phyloP scores from a whole-genome alignment of 2,888 invertebrate species.

The Leptinotarsa tumamoca region DNA sequence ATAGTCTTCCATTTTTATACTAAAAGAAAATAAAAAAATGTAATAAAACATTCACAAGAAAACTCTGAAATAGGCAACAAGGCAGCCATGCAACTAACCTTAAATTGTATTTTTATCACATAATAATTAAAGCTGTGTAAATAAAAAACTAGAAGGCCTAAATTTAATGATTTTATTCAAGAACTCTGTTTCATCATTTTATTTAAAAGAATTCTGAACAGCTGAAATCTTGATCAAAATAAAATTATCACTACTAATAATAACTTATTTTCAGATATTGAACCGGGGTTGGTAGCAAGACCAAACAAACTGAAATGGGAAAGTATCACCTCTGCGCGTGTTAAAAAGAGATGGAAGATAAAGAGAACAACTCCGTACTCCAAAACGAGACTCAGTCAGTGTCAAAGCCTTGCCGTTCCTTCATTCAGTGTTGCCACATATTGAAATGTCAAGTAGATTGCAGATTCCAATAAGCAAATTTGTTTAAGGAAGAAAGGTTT shows the following conservation, averaged over 20 bases:
- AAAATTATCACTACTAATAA: slow-evolving; percentile 28
- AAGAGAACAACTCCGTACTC: slow-evolving; percentile 10
- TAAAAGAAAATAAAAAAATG: slow-evolving; percentile 30
- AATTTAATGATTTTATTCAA: slow-evolving; percentile 19
- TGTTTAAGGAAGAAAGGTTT: background rate
- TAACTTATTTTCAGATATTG: slow-evolving; percentile 28
- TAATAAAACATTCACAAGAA: slow-evolving; percentile 32
- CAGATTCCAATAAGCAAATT: background rate
- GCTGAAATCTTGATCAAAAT: slow-evolving; percentile 20
- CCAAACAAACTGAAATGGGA: slow-evolving; percentile 15
- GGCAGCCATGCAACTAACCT: slow-evolving; percentile 29
- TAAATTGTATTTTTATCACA: slow-evolving; percentile 29
- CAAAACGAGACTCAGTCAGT: slow-evolving; percentile 8
- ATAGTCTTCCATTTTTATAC: slow-evolving; percentile 44
- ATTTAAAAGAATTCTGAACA: slow-evolving; percentile 1
- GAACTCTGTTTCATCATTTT: slow-evolving; percentile 12
- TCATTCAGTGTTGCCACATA: slow-evolving; percentile 9
- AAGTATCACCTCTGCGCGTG: background rate
- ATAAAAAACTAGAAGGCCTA: slow-evolving; percentile 8
- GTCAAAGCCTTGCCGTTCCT: slow-evolving; percentile 12
- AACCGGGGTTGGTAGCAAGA: slow-evolving; percentile 20
- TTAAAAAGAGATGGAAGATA: background rate
- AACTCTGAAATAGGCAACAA: slow-evolving; percentile 33
- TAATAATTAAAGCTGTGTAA: slow-evolving; percentile 21
- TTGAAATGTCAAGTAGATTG: background rate